These are phyloP conservation scores for Morpho deidamia DNA, from an alignment of 2,888 invertebrate genomes.

Conservation along the genomic window DNA sequence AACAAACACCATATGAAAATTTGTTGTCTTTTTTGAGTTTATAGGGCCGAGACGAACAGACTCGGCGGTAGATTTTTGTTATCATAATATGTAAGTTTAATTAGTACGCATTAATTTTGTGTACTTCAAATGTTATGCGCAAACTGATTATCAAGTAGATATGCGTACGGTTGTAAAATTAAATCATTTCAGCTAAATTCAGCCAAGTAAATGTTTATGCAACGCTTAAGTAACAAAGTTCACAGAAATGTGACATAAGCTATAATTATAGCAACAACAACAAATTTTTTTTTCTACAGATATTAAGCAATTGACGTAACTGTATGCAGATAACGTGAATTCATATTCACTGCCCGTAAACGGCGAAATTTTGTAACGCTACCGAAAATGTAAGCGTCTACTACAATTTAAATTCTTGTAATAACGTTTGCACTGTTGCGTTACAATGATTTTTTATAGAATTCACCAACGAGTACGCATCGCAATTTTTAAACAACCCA, in stretches of 20 bases:
- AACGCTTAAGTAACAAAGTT: constrained; percentile 12
- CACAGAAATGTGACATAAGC: constrained; percentile 12
- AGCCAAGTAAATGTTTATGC: constrained; percentile 3
- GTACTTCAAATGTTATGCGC: too few species aligned
- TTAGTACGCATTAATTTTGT: too few species aligned
- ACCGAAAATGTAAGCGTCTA: constrained; percentile 13
- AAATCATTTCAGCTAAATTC: constrained; percentile 10
- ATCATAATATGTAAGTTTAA: too few species aligned
- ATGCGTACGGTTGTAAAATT: neutral
- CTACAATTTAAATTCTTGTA: constrained; percentile 15
- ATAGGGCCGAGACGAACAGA: too few species aligned
- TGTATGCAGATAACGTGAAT: constrained; percentile 13
- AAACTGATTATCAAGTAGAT: too few species aligned
- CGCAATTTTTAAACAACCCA: too few species aligned
- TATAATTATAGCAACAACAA: constrained; percentile 5
- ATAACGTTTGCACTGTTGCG: neutral
- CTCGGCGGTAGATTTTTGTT: too few species aligned
- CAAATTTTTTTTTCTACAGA: constrained; percentile 13
- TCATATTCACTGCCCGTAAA: constrained; percentile 22
- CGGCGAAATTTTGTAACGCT: constrained; percentile 16
- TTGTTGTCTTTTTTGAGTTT: too few species aligned
- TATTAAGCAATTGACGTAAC: constrained; percentile 15
- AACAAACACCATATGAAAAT: too few species aligned
- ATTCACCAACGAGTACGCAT: neutral
- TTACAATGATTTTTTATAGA: neutral